Evolutionary conservation across 2,797 vertebrate genomes (phyloP).

Genomic region (Luscinia luscinia): DNA sequence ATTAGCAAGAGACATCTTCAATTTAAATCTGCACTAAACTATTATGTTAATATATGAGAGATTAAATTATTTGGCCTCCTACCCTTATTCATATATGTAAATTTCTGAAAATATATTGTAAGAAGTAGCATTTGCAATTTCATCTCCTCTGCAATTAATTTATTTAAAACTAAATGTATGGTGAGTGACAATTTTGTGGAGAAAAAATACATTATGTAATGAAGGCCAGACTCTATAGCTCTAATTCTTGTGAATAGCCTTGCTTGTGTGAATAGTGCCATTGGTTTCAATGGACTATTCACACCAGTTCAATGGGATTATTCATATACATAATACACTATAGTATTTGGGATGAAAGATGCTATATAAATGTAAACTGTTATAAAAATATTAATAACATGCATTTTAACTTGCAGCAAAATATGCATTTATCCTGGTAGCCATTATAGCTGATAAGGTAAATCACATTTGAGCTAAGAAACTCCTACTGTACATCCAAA

Average conservation of each 20-base stretch:
- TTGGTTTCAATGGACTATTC: conserved; percentile 57
- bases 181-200: not conserved
- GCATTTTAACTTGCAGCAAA: conserved; percentile 44
- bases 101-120: conserved; percentile 40
- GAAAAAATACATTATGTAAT: conserved; percentile 1
- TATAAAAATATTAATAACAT: conserved; percentile 64
- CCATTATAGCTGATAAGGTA: conserved; percentile 47
- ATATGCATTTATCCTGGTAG: not conserved
- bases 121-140: conserved; percentile 33
- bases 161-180: conserved; percentile 28
- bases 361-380: conserved; percentile 11
- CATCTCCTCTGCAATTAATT: conserved; percentile 41
- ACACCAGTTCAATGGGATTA: conserved; percentile 59
- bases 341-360: conserved; percentile 37
- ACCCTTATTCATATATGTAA: conserved; percentile 11
- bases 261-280: conserved; percentile 29
- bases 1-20: conserved; percentile 2
- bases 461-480: conserved; percentile 29
- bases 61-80: conserved; percentile 37
- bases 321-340: conserved; percentile 36
- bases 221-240: conserved; percentile 17
- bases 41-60: not conserved
- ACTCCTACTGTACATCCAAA: conserved; percentile 45
- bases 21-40: conserved; percentile 16
- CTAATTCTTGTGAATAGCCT: conserved; percentile 27